Conservation (phyloP, 1,140 invertebrate genomes). For the Sarcophaga peregrina region DNA sequence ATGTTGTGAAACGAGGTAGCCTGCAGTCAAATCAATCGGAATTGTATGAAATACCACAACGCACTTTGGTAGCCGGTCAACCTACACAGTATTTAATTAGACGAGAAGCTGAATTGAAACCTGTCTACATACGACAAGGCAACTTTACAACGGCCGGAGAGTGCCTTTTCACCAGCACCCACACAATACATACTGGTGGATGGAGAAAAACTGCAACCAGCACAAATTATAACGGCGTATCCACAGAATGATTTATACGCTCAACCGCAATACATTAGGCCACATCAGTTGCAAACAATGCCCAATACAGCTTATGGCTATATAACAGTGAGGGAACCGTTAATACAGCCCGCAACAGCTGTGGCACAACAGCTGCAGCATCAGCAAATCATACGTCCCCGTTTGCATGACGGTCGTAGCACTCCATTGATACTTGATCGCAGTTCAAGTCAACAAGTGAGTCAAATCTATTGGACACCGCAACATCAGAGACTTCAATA, state of each 20-base stretch:
- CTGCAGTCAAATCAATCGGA: slow-evolving; percentile 60
- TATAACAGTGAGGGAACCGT: slow-evolving; percentile 44
- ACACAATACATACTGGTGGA: slow-evolving; percentile 58
- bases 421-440: slow-evolving; percentile 62
- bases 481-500: slow-evolving; percentile 48
- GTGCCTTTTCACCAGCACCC: slow-evolving; percentile 44
- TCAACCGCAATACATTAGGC: slow-evolving; percentile 46
- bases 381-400: slow-evolving; percentile 30
- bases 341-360: not conserved
- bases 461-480: slow-evolving; percentile 61
- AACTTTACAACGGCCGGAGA: slow-evolving; percentile 38
- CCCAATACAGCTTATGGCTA: slow-evolving; percentile 45
- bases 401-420: slow-evolving; percentile 53
- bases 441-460: slow-evolving; percentile 50
- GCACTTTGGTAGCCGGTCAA: slow-evolving; percentile 40
- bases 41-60: slow-evolving; percentile 54
- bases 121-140: slow-evolving; percentile 42
- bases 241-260: slow-evolving; percentile 49
- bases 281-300: slow-evolving; percentile 39
- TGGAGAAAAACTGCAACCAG: slow-evolving; percentile 57
- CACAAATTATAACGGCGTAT: slow-evolving; percentile 53
- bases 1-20: slow-evolving; percentile 60
- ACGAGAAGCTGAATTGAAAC: slow-evolving; percentile 34
- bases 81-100: slow-evolving; percentile 18
- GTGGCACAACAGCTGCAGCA: slow-evolving; percentile 28